A percentile compares a stretch with the other conserved stretches of the same genome.
These are phyloP conservation scores for Mercenaria mercenaria DNA, from an alignment of 1,140 invertebrate genomes.

Conservation along the genomic window DNA sequence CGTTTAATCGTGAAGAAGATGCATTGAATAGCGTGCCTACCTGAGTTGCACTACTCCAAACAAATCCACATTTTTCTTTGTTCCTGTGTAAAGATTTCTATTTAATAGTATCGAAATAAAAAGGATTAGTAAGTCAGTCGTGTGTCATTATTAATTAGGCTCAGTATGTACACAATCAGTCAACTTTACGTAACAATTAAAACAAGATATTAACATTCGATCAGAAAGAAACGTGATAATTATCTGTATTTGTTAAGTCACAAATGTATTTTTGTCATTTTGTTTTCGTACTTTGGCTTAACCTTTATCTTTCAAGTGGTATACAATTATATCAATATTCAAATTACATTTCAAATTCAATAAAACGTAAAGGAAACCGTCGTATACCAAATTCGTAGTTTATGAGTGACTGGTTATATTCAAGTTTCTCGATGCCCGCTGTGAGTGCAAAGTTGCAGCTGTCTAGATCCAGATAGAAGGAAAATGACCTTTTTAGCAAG, in stretches of 20 bases:
- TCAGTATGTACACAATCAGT: no score
- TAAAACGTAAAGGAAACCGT: neutral
- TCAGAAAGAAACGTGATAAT: no score
- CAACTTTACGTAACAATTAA: neutral
- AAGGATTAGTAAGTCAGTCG: no score
- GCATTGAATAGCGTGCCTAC: no score
- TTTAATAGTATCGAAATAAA: no score
- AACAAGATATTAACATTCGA: neutral
- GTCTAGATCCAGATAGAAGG: neutral
- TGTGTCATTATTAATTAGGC: no score
- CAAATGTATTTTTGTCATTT: neutral
- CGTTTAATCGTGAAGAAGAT: no score
- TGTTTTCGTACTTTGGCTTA: neutral
- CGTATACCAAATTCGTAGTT: constrained; percentile 36
- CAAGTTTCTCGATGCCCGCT: constrained; percentile 20
- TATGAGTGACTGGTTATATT: constrained; percentile 4
- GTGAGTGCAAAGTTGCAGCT: neutral
- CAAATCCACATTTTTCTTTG: neutral
- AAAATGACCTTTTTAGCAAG: neutral
- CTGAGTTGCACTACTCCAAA: neutral
- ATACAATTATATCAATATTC: no score
- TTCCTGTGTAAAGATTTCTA: neutral
- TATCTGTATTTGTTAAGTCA: neutral
- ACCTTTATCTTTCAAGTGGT: neutral
- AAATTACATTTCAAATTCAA: no score